phyloP scores from a whole-genome alignment of 2,888 invertebrate genomes.

The Agonopterix subpropinquella region DNA sequence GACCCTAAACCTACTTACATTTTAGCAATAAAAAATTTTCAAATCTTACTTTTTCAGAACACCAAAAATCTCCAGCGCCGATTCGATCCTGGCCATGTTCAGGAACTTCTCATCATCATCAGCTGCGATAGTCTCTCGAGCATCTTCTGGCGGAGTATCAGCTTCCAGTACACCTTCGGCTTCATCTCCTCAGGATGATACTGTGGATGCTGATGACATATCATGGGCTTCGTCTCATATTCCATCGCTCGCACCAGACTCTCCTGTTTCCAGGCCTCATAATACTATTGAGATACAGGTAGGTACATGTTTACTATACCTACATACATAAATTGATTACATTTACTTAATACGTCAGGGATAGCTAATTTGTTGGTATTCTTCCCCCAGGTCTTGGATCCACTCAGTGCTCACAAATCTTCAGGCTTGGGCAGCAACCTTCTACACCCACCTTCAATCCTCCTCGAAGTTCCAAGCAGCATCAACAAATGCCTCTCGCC shows the following conservation, averaged over 20 bases:
- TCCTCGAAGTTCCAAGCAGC: slow-evolving; percentile 84
- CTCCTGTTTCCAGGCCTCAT: slow-evolving; percentile 69
- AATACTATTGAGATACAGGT: slow-evolving; percentile 70
- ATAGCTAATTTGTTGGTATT: too few relatives aligned
- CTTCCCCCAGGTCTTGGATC: slow-evolving; percentile 75
- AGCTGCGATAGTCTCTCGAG: slow-evolving; percentile 74
- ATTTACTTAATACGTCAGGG: too few relatives aligned
- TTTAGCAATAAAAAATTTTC: too few relatives aligned
- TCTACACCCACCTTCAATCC: slow-evolving; percentile 83
- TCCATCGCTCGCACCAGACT: slow-evolving; percentile 77
- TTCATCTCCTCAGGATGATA: slow-evolving; percentile 84
- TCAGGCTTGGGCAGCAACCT: slow-evolving; percentile 75
- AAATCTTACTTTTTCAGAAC: slow-evolving; percentile 39
- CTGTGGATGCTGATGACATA: slow-evolving; percentile 81
- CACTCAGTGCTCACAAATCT: slow-evolving; percentile 79
- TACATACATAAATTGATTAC: not conserved
- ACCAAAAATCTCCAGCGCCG: slow-evolving; percentile 84
- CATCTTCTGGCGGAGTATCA: slow-evolving; percentile 78
- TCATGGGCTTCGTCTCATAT: slow-evolving; percentile 80
- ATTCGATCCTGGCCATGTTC: slow-evolving; percentile 87
- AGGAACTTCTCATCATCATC: slow-evolving; percentile 82
- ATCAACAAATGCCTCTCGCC: slow-evolving; percentile 88
- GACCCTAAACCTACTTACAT: too few relatives aligned
- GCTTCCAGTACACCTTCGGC: slow-evolving; percentile 84
- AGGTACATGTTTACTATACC: slow-evolving; percentile 4